Evolutionary conservation across 2,888 invertebrate genomes (phyloP).

Genomic region (Coecobrya sp.): DNA sequence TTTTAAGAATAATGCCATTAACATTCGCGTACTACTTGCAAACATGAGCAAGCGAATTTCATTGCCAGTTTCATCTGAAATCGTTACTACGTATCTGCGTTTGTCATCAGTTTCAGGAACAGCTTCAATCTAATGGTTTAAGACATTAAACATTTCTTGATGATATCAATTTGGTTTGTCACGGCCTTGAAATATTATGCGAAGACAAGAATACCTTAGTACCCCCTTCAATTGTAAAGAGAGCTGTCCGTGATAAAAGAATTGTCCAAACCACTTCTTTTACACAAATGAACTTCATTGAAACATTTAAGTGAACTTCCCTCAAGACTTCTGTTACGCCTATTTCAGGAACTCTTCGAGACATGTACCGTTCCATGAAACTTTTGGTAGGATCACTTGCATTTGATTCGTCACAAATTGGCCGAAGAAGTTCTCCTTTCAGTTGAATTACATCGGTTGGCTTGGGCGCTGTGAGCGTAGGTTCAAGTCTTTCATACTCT

Average conservation of each 20-base stretch:
- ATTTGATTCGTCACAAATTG: not conserved
- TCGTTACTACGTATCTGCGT: conserved; percentile 55
- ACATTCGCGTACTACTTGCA: conserved; percentile 65
- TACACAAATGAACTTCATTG: conserved; percentile 62
- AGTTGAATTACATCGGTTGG: conserved; percentile 65
- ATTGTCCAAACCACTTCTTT: conserved; percentile 71
- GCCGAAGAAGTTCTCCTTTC: conserved; percentile 54
- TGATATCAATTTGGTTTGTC: no score
- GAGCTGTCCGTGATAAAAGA: conserved; percentile 47
- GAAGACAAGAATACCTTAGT: conserved; percentile 61
- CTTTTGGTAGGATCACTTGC: not conserved
- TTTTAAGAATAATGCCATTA: conserved; percentile 72
- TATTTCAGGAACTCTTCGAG: not conserved
- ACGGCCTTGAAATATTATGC: no score
- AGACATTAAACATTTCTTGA: not conserved
- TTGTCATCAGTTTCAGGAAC: conserved; percentile 66
- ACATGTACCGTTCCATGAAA: conserved; percentile 25
- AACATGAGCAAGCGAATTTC: conserved; percentile 47
- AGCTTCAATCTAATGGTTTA: conserved; percentile 31
- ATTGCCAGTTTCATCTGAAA: conserved; percentile 52
- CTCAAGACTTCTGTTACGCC: not conserved
- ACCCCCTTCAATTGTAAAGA: conserved; percentile 55
- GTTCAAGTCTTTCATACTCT: conserved; percentile 73
- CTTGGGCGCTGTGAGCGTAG: conserved; percentile 28
- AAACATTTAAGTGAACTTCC: conserved; percentile 65